Percentiles rank a stretch among this genome's conserved stretches.
Evolutionary conservation across 2,888 invertebrate species (phyloP).

Genomic region (Drosophila tripunctata): DNA sequence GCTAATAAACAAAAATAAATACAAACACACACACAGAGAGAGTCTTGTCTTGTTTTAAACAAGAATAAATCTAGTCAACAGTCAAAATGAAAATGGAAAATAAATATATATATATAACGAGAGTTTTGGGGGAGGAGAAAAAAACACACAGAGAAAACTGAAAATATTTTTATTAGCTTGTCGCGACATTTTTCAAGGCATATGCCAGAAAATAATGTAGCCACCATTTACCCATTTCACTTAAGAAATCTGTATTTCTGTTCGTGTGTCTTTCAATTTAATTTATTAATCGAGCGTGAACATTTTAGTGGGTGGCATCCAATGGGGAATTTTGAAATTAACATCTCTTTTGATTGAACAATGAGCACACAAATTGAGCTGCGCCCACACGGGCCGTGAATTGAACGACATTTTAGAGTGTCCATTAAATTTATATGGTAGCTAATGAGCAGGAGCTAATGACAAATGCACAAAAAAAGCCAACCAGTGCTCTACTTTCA

Average conservation of each 20-base stretch:
- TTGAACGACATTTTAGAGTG: constrained; percentile 17
- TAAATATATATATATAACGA: constrained; percentile 3
- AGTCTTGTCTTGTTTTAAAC: constrained; percentile 42
- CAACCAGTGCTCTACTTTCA: background rate
- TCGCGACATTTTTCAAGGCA: constrained; percentile 78
- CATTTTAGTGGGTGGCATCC: constrained; percentile 69
- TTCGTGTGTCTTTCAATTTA: constrained; percentile 77
- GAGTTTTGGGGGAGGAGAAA: background rate
- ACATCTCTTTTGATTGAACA: constrained; percentile 63
- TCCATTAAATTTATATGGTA: constrained; percentile 30
- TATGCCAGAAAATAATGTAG: constrained; percentile 62
- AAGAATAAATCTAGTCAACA: constrained; percentile 64
- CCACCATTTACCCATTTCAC: constrained; percentile 69
- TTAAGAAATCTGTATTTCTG: constrained; percentile 32
- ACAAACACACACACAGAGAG: constrained; percentile 15
- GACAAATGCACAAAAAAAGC: constrained; percentile 8
- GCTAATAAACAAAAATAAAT: constrained; percentile 71
- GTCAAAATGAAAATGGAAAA: constrained; percentile 4
- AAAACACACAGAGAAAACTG: constrained; percentile 4
- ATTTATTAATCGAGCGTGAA: constrained; percentile 81
- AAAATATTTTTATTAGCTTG: constrained; percentile 76
- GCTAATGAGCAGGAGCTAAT: constrained; percentile 37
- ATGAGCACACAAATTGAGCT: constrained; percentile 64
- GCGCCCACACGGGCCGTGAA: constrained; percentile 44
- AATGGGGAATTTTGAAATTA: constrained; percentile 66